Conservation (phyloP, 1,140 invertebrate genomes). For the Lucilia cuprina region DNA sequence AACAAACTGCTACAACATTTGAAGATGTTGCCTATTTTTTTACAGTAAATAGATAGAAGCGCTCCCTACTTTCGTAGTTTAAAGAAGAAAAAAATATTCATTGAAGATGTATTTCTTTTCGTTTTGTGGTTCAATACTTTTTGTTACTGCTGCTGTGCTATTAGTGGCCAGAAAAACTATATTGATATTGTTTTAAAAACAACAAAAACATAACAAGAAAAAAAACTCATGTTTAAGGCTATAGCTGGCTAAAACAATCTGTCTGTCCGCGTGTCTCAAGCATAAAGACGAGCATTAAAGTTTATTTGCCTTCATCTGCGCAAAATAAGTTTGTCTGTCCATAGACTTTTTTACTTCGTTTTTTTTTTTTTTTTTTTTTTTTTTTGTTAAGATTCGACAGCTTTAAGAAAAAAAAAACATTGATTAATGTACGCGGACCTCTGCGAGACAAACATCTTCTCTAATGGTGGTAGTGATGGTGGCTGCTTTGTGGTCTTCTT, state of each 20-base stretch:
- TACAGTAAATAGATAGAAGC: background rate
- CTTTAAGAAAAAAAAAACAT: background rate
- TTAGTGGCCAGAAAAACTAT: background rate
- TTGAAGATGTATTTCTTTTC: background rate
- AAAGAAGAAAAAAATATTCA: background rate
- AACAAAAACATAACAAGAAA: too few species aligned
- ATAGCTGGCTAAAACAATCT: too few species aligned
- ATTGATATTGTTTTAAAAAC: background rate
- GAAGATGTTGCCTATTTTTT: background rate
- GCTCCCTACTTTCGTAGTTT: conserved; percentile 8
- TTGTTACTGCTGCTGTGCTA: background rate
- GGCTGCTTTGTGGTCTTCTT: background rate
- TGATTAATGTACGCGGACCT: conserved; percentile 6
- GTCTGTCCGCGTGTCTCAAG: too few species aligned
- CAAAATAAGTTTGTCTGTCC: background rate
- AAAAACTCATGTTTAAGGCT: background rate
- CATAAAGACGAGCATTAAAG: background rate
- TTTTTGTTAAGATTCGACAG: background rate
- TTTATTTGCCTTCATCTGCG: background rate
- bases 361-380: background rate
- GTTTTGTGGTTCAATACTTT: background rate
- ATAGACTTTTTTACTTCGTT: background rate
- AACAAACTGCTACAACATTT: background rate
- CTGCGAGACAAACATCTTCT: background rate
- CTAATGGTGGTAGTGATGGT: background rate